Base-by-base conservation (phyloP, 30 jellyfish, hydroid and myxozoan species). In the Cassiopea xamachana region DNA sequence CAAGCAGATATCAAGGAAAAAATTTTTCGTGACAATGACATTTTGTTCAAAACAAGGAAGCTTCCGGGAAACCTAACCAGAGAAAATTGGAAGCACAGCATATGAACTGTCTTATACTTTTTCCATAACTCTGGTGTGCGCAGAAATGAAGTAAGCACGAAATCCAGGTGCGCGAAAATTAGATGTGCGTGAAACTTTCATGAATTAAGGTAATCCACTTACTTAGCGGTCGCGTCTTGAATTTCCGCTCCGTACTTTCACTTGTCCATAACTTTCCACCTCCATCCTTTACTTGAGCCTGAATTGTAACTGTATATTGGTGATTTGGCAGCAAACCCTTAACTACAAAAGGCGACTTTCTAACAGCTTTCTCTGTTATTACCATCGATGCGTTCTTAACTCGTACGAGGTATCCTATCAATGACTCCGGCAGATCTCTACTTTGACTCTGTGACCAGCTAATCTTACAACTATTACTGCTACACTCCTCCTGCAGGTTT, bases 391-490 rank as follows among this genome's bases (percentile, higher is more conserved):
- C 0, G 15, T 58, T 75, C 4, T 78, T 49, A 51, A 84, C 44
- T 12, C 48, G 3, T 13, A 87, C 85, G 46, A 75, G 48, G 84
- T 87, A 87, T 15, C 16, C 7, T 7, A 87, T 44, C 43, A 71
- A 59, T 43, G 84, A 45, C 44, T 13, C 4, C 17, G 79, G 78
- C 46, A 87, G 55, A 45, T 69, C 94, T 1, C 94, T 89, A 16
- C 44, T 48, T 1, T 77, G 27, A 1, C 60, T 48, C 39, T 60
- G 88, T n/a, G 94, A 61, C 94, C 94, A 87, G 43, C 79, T 3
- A 4, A 87, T 68, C 4, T 60, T 39, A 75, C 94, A 87, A 15
- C 0, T 48, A 12, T 45, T 50, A 47, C 79, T 59, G 1, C 59
- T 0, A 55, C 94, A 87, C 18, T 59, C 88, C 48, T 48, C 94